Conservation (phyloP, 2,888 invertebrate genomes). For the Linnaemya vulpina region DNA sequence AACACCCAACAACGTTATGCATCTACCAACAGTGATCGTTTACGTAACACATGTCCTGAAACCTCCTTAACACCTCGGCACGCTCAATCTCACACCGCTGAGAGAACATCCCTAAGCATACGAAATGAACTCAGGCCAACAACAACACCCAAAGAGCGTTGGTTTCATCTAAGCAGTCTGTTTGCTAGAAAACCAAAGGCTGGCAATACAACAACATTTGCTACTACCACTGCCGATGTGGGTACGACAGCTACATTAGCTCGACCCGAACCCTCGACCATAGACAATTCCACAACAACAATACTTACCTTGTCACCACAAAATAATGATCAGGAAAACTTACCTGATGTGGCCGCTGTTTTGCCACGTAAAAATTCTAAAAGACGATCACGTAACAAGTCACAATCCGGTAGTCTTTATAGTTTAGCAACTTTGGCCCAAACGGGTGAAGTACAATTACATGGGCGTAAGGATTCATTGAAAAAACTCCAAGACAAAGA, state of each 20-base stretch:
- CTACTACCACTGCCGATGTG: conserved; percentile 61
- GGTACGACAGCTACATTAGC: conserved; percentile 75
- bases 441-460: conserved; percentile 74
- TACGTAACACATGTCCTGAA: conserved; percentile 54
- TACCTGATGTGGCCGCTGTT: conserved; percentile 72
- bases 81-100: not conserved
- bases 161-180: conserved; percentile 70
- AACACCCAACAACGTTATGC: conserved; percentile 47
- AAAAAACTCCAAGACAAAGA: conserved; percentile 66
- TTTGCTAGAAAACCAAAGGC: conserved; percentile 49
- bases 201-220: conserved; percentile 40
- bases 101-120: conserved; percentile 8
- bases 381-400: conserved; percentile 70
- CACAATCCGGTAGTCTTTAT: conserved; percentile 78
- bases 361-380: conserved; percentile 64
- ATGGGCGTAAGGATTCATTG: conserved; percentile 71
- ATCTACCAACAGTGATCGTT: conserved; percentile 28
- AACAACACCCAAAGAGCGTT: conserved; percentile 51
- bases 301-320: conserved; percentile 74
- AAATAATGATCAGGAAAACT: conserved; percentile 59
- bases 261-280: conserved; percentile 76
- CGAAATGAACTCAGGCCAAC: conserved; percentile 7
- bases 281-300: conserved; percentile 77
- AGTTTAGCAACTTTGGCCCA: conserved; percentile 75
- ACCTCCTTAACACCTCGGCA: conserved; percentile 62